Evolutionary conservation across 2,888 invertebrate species (phyloP).

Genomic region (Andrena bucephala): DNA sequence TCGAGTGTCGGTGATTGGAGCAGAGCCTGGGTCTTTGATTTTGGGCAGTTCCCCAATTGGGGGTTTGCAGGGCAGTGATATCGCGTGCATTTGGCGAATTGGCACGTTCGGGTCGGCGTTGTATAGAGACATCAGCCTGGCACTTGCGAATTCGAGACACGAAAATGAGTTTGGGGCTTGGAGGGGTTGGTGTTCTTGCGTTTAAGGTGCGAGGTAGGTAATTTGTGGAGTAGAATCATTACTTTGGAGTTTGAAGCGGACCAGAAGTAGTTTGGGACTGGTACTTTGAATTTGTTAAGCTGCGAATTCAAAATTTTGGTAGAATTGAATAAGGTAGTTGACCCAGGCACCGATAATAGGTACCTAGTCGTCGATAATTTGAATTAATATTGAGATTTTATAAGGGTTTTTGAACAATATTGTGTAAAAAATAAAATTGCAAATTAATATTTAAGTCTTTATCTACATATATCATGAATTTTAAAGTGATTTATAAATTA

Average conservation of each 20-base stretch:
- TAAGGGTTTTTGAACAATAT: too few species aligned
- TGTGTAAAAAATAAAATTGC: too few species aligned
- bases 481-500: too few species aligned
- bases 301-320: too few species aligned
- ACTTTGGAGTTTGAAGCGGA: too few species aligned
- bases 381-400: too few species aligned
- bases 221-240: too few species aligned
- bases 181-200: neutral
- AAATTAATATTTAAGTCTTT: too few species aligned
- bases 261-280: neutral
- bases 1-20: conserved; percentile 10
- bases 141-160: neutral
- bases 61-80: neutral
- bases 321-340: too few species aligned
- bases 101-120: neutral
- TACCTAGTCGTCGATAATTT: too few species aligned
- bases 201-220: neutral
- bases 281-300: neutral
- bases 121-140: conserved; percentile 2
- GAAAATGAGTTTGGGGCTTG: neutral
- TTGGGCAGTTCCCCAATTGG: neutral
- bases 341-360: too few species aligned
- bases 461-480: too few species aligned
- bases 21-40: neutral
- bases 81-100: neutral